phyloP scores from a whole-genome alignment of 2,113 vertebrate species.

The Oreocharis arfaki region DNA sequence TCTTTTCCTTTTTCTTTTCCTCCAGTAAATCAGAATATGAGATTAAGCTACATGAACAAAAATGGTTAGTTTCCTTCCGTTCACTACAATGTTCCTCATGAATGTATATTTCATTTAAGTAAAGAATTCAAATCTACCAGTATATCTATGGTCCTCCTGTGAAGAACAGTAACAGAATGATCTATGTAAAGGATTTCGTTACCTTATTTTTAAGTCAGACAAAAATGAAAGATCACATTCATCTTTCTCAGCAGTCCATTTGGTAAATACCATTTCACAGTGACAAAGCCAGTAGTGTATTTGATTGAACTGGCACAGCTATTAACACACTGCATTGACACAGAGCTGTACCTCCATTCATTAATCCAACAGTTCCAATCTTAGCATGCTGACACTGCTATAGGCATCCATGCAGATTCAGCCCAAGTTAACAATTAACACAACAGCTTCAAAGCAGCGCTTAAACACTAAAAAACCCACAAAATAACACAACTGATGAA shows the following conservation, averaged over 20 bases:
- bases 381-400: constrained; percentile 30
- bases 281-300: constrained; percentile 9
- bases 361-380: constrained; percentile 34
- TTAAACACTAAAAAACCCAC: not conserved
- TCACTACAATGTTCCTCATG: not conserved
- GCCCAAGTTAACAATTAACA: constrained; percentile 51
- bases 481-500: not conserved
- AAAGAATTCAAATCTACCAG: not conserved
- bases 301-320: constrained; percentile 42
- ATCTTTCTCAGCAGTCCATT: constrained; percentile 52
- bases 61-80: not conserved
- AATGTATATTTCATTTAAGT: not conserved
- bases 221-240: constrained; percentile 46
- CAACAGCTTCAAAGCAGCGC: constrained; percentile 32
- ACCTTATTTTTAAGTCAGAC: constrained; percentile 27
- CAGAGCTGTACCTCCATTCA: constrained; percentile 26
- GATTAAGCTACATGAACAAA: not conserved
- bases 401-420: constrained; percentile 24
- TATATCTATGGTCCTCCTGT: not conserved
- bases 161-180: constrained; percentile 39
- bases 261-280: constrained; percentile 47
- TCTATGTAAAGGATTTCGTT: constrained; percentile 46
- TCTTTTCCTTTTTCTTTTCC: not conserved
- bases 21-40: not conserved
- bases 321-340: constrained; percentile 16